Evolutionary conservation across 1,140 invertebrate genomes (phyloP), one percentile per base, ranked within the genome.

Genomic region (Drosophila busckii): DNA sequence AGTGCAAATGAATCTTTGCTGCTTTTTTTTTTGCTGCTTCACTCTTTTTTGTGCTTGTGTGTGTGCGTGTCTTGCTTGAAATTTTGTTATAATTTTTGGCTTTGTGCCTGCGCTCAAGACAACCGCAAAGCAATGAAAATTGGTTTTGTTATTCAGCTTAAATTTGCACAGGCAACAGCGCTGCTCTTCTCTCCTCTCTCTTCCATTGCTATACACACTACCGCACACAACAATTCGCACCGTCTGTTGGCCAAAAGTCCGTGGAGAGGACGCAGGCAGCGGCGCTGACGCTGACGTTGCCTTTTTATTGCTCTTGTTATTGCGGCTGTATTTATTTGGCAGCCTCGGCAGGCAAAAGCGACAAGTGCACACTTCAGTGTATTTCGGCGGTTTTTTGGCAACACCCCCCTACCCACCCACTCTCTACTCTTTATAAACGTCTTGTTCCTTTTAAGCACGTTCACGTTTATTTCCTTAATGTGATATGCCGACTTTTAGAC

Each of bases 91-190:
- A 80, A 67, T 69, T 69, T 70, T 48, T 59, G 62, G 56, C 64
- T 71, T 53, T 52, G 9, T 54, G 32, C 20, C 26, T 49, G 45
- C 28, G 50, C 50, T 38, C 52, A 25, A 67, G 71, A 68, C 68
- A 35, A 65, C 75, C 69, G 61, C 75, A 75, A 80, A 82, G 82
- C 75, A 82, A 82, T 82, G 75, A 82, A 82, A 82, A 82, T 82
- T 82, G 75, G 69, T 82, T 82, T 82, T 75, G 64, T 82, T 73
- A 52, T 63, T 70, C 78, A 75, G 49, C 68, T 80, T 71, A 59
- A 60, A 60, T 64, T 55, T 29, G 45, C 23, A 64, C 41, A 3
- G n/a, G 40, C 16, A n/a, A n/a, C n/a, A n/a, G n/a, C 25, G 9
- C 17, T 12, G 6, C 23, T 2, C 13, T 1, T 16, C 17, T 9